Conservation (phyloP, 2,888 invertebrate genomes). For the Campoplex capitator region DNA sequence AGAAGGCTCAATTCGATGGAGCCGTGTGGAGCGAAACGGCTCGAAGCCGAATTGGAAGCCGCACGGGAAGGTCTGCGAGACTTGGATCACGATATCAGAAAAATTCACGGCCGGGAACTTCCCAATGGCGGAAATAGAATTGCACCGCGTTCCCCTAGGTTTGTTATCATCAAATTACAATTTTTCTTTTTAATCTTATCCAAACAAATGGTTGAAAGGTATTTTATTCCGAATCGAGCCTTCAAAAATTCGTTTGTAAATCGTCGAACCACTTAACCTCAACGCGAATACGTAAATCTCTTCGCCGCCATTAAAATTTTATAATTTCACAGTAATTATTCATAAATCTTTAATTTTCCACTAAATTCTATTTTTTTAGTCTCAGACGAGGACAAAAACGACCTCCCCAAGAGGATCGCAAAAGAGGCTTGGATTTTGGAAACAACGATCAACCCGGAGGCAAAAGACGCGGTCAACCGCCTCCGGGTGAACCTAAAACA, state of each 20-base stretch:
- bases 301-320: constrained; percentile 8
- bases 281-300: background rate
- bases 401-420: constrained; percentile 81
- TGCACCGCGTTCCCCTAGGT: constrained; percentile 76
- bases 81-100: constrained; percentile 82
- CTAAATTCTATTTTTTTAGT: background rate
- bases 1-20: constrained; percentile 81
- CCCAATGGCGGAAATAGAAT: constrained; percentile 82
- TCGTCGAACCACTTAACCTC: background rate
- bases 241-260: background rate
- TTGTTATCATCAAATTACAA: constrained; percentile 8
- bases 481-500: constrained; percentile 81
- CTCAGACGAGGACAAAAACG: constrained; percentile 80
- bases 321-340: background rate
- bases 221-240: background rate
- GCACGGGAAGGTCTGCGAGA: constrained; percentile 82
- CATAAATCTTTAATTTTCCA: background rate
- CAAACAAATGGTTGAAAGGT: background rate
- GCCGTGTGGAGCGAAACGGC: constrained; percentile 80
- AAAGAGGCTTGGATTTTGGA: constrained; percentile 79
- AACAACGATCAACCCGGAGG: constrained; percentile 79
- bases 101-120: constrained; percentile 83
- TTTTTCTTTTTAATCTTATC: background rate
- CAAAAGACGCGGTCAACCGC: constrained; percentile 81
- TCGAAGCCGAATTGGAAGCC: constrained; percentile 82